Conservation (phyloP, 1,140 invertebrate genomes). For the Macrostomum lignano region DNA sequence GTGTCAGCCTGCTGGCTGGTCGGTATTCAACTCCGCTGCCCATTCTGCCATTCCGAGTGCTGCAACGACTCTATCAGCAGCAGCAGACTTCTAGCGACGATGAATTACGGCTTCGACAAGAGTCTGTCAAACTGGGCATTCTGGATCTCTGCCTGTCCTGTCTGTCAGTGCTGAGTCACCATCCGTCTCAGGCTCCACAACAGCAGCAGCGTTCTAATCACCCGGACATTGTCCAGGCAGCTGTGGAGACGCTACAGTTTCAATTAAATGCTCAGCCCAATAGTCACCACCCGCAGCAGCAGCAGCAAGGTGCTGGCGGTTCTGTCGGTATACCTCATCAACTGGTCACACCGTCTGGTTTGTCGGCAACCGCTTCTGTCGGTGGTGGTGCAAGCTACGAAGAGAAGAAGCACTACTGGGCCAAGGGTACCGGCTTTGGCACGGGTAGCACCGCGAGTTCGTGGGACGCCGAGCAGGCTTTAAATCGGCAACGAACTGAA, state of each 20-base stretch:
- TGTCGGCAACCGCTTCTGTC: neutral
- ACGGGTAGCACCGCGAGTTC: conserved; percentile 71
- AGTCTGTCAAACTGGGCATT: conserved; percentile 49
- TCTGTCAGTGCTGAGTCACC: conserved; percentile 58
- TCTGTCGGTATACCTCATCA: too few species aligned
- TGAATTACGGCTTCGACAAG: conserved; percentile 42
- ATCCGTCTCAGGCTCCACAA: conserved; percentile 27
- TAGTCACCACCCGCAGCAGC: conserved; percentile 7
- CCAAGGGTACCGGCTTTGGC: conserved; percentile 67
- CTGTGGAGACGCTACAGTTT: conserved; percentile 1
- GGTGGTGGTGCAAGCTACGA: conserved; percentile 9
- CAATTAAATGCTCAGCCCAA: conserved; percentile 6
- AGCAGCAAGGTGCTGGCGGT: too few species aligned
- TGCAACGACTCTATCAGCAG: conserved; percentile 46
- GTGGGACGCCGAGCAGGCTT: conserved; percentile 73
- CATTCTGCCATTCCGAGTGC: conserved; percentile 57
- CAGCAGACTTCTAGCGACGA: conserved; percentile 50
- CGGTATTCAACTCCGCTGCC: conserved; percentile 34
- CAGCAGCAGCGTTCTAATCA: neutral
- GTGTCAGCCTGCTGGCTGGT: conserved; percentile 13
- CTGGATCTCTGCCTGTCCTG: conserved; percentile 53
- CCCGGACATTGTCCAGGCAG: neutral
- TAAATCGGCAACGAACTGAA: conserved; percentile 55
- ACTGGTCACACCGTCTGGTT: neutral
- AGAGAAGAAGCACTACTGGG: conserved; percentile 61